These are phyloP conservation scores for Astyanax mexicanus DNA, from an alignment of 2,797 vertebrate genomes.

Conservation along the genomic window DNA sequence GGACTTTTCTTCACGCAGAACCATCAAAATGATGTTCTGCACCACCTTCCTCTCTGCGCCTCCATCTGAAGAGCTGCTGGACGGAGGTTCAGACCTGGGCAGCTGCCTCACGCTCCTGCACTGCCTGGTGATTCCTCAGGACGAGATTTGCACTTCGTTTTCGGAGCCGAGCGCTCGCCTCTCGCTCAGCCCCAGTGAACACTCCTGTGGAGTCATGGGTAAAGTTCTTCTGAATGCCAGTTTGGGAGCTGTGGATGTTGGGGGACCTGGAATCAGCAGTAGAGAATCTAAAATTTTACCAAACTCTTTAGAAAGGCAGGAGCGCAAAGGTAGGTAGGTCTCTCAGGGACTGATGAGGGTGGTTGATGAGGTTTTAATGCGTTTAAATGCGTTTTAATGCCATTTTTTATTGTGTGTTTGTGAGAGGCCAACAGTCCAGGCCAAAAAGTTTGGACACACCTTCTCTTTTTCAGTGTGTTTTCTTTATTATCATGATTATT, in stretches of 20 bases:
- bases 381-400: no score
- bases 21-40: not conserved
- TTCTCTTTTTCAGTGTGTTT: not conserved
- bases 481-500: no score
- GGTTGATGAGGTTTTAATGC: no score
- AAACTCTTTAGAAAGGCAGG: not conserved
- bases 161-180: not conserved
- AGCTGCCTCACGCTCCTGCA: not conserved
- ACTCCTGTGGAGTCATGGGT: slow-evolving; percentile 69
- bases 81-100: not conserved
- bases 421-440: no score
- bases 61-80: slow-evolving; percentile 57
- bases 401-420: no score
- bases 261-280: not conserved
- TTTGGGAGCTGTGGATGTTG: slow-evolving; percentile 8
- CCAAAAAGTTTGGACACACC: no score
- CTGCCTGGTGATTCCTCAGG: not conserved
- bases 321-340: not conserved
- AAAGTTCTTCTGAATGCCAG: slow-evolving; percentile 74
- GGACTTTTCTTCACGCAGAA: not conserved
- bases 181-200: slow-evolving; percentile 12
- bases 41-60: slow-evolving; percentile 32
- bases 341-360: not conserved
- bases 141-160: not conserved
- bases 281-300: no score